Evolutionary conservation across 2,113 vertebrate species (phyloP).

Genomic region (Rhinolophus sinicus): DNA sequence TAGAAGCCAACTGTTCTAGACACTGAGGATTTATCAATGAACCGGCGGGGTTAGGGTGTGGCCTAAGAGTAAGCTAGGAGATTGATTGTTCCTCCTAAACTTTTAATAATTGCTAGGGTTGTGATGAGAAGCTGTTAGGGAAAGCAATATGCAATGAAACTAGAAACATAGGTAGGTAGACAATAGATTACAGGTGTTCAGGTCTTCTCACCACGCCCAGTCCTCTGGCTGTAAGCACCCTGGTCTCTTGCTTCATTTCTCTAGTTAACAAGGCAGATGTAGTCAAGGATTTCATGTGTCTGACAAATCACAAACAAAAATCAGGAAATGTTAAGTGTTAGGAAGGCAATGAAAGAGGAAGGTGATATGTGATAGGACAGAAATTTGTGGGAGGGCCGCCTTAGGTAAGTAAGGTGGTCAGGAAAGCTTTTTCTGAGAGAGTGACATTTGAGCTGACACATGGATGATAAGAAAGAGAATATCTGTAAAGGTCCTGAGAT

Average conservation of each 20-base stretch:
- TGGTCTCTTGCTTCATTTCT: not conserved
- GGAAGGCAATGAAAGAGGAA: not conserved
- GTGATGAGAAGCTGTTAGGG: not conserved
- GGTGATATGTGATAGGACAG: not conserved
- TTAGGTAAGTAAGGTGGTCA: not conserved
- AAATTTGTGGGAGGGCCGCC: not conserved
- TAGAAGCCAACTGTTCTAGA: not conserved
- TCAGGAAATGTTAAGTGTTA: not conserved
- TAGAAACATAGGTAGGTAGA: not conserved
- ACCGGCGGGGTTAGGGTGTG: not conserved
- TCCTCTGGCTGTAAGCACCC: not conserved
- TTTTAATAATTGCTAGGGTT: not conserved
- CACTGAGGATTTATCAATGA: not conserved
- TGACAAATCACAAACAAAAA: not conserved
- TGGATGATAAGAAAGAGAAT: not conserved
- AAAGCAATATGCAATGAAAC: not conserved
- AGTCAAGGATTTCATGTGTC: not conserved
- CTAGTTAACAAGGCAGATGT: not conserved
- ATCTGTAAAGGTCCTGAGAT: not conserved
- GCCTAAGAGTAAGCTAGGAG: not conserved
- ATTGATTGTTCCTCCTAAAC: not conserved
- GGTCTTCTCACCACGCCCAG: not conserved
- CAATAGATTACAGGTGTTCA: not conserved
- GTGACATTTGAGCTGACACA: not conserved
- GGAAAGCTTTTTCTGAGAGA: not conserved